These are phyloP conservation scores for Glandiceps talaboti DNA, from an alignment of 53 echinoderm and acorn worm genomes.

Conservation along the genomic window DNA sequence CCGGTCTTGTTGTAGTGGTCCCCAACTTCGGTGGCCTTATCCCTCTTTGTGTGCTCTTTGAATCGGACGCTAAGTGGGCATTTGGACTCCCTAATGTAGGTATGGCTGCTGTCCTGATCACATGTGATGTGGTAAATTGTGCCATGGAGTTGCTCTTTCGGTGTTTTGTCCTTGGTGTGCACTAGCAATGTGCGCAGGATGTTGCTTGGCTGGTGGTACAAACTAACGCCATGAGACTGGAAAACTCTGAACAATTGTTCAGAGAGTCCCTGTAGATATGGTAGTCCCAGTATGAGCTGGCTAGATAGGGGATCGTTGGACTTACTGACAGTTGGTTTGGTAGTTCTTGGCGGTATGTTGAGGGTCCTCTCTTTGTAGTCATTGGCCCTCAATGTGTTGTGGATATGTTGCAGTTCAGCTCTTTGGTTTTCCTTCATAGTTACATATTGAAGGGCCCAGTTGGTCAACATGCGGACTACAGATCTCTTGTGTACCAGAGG, in stretches of 20 bases:
- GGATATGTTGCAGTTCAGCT: neutral
- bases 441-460: neutral
- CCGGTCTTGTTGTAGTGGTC: neutral
- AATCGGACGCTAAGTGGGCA: neutral
- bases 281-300: neutral
- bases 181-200: neutral
- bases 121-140: neutral
- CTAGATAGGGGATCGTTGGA: neutral
- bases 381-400: neutral
- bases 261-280: neutral
- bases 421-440: neutral
- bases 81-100: neutral
- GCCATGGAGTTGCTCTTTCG: neutral
- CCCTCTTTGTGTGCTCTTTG: neutral
- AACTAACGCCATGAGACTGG: neutral
- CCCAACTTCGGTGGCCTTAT: neutral
- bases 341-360: neutral
- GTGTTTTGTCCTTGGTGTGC: neutral
- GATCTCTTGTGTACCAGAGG: conserved; percentile 18
- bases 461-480: conserved; percentile 14
- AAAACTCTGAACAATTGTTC: neutral
- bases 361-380: neutral
- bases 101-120: neutral
- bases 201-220: neutral
- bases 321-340: neutral